Conservation (phyloP, 2,797 vertebrate genomes). For the Chaetophractus vellerosus region DNA sequence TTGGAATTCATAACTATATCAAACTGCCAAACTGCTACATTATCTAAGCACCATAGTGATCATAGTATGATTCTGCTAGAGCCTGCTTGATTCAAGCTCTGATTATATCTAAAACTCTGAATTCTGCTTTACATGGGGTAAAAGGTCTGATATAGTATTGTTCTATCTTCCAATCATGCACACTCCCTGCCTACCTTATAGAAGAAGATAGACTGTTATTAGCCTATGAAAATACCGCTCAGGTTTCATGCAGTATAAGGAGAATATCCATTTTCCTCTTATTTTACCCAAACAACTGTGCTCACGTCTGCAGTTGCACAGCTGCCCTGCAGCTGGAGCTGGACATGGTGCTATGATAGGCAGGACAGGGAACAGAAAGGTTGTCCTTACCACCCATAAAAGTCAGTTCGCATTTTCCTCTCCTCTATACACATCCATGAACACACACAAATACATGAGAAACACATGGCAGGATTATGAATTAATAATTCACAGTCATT, state of each 20-base stretch:
- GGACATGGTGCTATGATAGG: neutral
- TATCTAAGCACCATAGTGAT: neutral
- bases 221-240: neutral
- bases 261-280: constrained; percentile 11
- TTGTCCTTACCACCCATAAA: neutral
- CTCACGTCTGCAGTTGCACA: neutral
- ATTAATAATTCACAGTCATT: neutral
- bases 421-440: neutral
- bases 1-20: too few relatives aligned
- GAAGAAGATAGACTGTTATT: neutral
- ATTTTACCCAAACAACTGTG: neutral
- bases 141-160: neutral
- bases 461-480: neutral
- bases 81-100: constrained; percentile 10
- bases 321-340: neutral
- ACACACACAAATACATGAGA: neutral
- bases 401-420: neutral
- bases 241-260: neutral
- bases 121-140: neutral
- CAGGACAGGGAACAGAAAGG: neutral
- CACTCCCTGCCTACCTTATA: neutral
- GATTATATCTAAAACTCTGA: neutral
- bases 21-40: too few relatives aligned
- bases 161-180: neutral
- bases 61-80: neutral